Evolutionary conservation across 2,797 vertebrate genomes (phyloP).

Genomic region (Neoniphon sammara): DNA sequence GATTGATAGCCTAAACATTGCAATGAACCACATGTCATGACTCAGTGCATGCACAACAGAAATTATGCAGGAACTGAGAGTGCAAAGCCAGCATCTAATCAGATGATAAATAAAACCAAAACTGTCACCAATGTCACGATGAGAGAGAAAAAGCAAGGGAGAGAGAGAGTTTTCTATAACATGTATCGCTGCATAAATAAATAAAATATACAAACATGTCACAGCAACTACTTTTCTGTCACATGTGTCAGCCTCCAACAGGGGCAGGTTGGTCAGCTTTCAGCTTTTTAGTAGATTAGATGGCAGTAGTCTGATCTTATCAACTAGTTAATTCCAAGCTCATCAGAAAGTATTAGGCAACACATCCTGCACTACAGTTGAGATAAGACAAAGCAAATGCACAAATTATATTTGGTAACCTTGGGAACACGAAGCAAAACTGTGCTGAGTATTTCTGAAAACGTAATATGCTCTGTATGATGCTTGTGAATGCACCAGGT

Average conservation of each 20-base stretch:
- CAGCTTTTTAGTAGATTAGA: constrained; percentile 50
- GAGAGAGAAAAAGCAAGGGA: too few relatives aligned
- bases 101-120: neutral
- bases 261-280: constrained; percentile 29
- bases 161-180: too few relatives aligned
- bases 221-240: too few relatives aligned
- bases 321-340: constrained; percentile 49
- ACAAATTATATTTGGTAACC: constrained; percentile 10
- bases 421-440: neutral
- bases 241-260: neutral
- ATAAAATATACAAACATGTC: too few relatives aligned
- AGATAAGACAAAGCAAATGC: constrained; percentile 7
- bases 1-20: constrained; percentile 1
- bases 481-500: too few relatives aligned
- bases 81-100: neutral
- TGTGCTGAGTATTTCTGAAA: neutral
- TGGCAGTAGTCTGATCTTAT: constrained; percentile 48
- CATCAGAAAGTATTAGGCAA: constrained; percentile 47
- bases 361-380: constrained; percentile 5
- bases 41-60: neutral
- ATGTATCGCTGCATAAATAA: too few relatives aligned
- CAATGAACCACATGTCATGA: constrained; percentile 3
- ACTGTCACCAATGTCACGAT: too few relatives aligned
- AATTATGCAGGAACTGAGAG: constrained; percentile 18
- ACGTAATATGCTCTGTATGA: too few relatives aligned